Conservation (phyloP, 2,797 vertebrate species). For the Petrocephalus sullivani region DNA sequence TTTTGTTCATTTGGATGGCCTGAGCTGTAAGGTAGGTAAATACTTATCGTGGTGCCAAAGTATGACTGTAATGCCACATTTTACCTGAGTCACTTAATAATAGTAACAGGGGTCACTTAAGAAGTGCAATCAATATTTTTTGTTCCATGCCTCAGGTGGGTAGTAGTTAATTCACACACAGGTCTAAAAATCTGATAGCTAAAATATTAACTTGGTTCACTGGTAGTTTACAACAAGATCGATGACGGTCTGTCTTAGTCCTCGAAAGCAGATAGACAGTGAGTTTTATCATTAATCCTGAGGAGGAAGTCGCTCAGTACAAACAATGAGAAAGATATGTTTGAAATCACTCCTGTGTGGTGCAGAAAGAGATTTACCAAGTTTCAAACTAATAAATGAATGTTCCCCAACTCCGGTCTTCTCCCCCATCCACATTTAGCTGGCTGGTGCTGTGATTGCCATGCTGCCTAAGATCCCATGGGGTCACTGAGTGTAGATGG, state of each 20-base stretch:
- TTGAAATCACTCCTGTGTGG: conserved; percentile 25
- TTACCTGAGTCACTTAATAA: background rate
- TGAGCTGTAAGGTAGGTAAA: background rate
- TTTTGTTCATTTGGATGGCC: background rate
- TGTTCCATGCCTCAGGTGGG: background rate
- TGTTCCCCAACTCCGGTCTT: background rate
- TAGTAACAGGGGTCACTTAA: background rate
- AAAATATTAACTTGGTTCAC: conserved; percentile 6
- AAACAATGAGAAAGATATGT: conserved; percentile 29
- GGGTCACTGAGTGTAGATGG: background rate
- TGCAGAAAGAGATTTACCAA: conserved; percentile 28
- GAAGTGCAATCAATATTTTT: background rate
- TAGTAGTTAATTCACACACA: background rate
- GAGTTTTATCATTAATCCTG: background rate
- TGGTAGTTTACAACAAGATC: background rate
- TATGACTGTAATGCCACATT: background rate
- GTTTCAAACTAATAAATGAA: conserved; percentile 33
- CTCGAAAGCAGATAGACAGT: background rate
- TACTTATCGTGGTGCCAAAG: background rate
- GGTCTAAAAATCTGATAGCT: background rate
- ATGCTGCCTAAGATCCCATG: background rate
- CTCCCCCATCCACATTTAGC: conserved; percentile 13
- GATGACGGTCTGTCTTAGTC: background rate
- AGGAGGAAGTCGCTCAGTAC: background rate
- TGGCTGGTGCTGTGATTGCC: conserved; percentile 11